These are phyloP conservation scores for Hassar affinis DNA, from an alignment of 2,113 vertebrate species.

Conservation along the genomic window DNA sequence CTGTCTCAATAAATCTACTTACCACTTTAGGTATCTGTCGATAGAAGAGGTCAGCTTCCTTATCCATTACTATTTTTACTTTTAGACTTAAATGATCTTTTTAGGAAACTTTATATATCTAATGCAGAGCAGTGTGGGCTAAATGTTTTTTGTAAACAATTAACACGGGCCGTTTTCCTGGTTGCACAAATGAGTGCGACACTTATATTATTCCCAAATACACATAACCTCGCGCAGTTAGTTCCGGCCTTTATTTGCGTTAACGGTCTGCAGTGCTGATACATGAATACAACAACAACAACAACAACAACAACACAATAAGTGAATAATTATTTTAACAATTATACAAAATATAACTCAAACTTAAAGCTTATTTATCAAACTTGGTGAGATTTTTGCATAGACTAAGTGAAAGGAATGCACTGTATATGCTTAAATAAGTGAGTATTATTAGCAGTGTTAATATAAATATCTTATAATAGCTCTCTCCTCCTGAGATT, in stretches of 20 bases:
- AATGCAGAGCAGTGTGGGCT: neutral
- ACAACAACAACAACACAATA: neutral
- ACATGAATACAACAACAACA: neutral
- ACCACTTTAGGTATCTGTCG: slow-evolving; percentile 74
- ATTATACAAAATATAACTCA: neutral
- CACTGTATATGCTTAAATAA: slow-evolving; percentile 14
- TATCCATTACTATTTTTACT: slow-evolving; percentile 57
- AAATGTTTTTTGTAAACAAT: neutral
- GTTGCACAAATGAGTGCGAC: slow-evolving; percentile 58
- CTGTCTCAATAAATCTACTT: slow-evolving; percentile 35
- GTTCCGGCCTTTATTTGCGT: slow-evolving; percentile 48
- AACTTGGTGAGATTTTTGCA: neutral
- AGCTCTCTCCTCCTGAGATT: slow-evolving; percentile 15
- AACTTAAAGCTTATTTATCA: neutral
- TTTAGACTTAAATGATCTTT: no score
- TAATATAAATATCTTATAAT: slow-evolving; percentile 6
- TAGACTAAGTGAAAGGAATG: slow-evolving; percentile 6
- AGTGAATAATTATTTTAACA: neutral
- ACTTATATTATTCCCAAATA: slow-evolving; percentile 34
- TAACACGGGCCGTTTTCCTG: slow-evolving; percentile 44
- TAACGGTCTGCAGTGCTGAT: neutral
- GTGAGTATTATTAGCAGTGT: neutral
- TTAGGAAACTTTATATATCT: neutral
- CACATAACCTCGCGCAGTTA: neutral
- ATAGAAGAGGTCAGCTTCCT: slow-evolving; percentile 62